A percentile compares a stretch with the other conserved stretches of the same genome.
These are phyloP conservation scores for Cheilosia pagana DNA, from an alignment of 2,888 invertebrate species.

Conservation along the genomic window DNA sequence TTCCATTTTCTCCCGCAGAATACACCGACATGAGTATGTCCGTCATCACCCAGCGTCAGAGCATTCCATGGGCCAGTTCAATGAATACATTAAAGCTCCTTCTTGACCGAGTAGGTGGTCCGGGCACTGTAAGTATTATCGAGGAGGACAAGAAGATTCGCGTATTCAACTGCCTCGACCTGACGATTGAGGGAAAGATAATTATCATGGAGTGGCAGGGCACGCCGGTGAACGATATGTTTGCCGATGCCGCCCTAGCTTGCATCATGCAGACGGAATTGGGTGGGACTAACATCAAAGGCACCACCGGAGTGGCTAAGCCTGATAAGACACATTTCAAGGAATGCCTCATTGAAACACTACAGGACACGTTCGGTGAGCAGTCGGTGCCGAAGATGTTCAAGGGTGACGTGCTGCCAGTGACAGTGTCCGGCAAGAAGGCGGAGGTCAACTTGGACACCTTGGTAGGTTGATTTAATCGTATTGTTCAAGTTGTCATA, in stretches of 20 bases:
- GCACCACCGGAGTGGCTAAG: conserved; percentile 87
- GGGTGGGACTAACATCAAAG: conserved; percentile 87
- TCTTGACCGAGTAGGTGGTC: conserved; percentile 90
- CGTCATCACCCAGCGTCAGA: conserved; percentile 95
- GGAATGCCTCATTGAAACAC: conserved; percentile 84
- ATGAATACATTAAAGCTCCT: conserved; percentile 89
- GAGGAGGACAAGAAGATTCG: conserved; percentile 89
- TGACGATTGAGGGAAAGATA: conserved; percentile 91
- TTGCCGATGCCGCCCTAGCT: conserved; percentile 96
- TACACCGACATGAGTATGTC: conserved; percentile 98
- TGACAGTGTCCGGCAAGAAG: conserved; percentile 92
- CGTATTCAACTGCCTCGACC: conserved; percentile 92
- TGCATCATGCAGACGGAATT: conserved; percentile 93
- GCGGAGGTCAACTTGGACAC: conserved; percentile 93
- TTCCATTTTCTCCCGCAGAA: conserved; percentile 81
- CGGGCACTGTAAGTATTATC: conserved; percentile 87
- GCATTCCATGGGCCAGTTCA: conserved; percentile 90
- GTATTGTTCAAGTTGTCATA: no score
- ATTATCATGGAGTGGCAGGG: conserved; percentile 97
- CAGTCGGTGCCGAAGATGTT: conserved; percentile 96
- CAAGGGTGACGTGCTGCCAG: conserved; percentile 93
- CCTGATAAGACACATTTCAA: conserved; percentile 96
- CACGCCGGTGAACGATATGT: conserved; percentile 98
- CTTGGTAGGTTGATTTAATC: conserved; percentile 83
- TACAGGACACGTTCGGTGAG: conserved; percentile 96